Base-by-base conservation (phyloP, 2,888 invertebrate genomes). In the Clistopyga incitator region DNA sequence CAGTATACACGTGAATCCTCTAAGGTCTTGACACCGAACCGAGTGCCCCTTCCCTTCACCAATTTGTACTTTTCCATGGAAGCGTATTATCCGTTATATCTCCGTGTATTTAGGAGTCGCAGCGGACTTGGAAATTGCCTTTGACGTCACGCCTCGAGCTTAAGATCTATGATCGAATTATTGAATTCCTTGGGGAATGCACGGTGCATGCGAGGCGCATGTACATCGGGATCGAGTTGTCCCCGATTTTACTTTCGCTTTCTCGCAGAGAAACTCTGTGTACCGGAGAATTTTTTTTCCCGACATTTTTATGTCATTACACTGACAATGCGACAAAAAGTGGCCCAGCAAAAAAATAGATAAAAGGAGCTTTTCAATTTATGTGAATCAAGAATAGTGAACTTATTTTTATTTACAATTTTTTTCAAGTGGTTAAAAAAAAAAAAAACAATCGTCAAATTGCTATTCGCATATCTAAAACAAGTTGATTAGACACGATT, bases 61-160 rank as follows among this genome's bases (percentile, higher is more conserved):
- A 23, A 47, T 47, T 47, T 67, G 67, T 67, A 67, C 67, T 67
- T 67, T 67, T 67, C 67, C 67, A 67, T 45, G 23, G 23, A 42
- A 42, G n/a, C 42, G 13, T 61, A 61, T 38, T 61, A 61, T 61
- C 61, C 34, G 61, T n/a, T 65, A 42, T 34, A 45, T 38, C 15
- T 42, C 23, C 10, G 10, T 20, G 6, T 11, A 29, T 29, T 29
- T 29, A 38, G 10, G 3, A 15, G 29, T 1, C 64, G 34, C 29
- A 34, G 38, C 61, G 8, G 18, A 61, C 61, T 8, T n/a, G 34
- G 34, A 15, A 10, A 18, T 8, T 61, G 20, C 38, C n/a, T 38
- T 10, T 13, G 64, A 38, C 64, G 64, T 64, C 38, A 42, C 20
- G 8, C 38, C 34, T 3, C 20, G 38, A 34, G 34, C 34, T 38